These are phyloP conservation scores for Parapsyche elsis DNA, from an alignment of 1,140 invertebrate species.

Conservation along the genomic window DNA sequence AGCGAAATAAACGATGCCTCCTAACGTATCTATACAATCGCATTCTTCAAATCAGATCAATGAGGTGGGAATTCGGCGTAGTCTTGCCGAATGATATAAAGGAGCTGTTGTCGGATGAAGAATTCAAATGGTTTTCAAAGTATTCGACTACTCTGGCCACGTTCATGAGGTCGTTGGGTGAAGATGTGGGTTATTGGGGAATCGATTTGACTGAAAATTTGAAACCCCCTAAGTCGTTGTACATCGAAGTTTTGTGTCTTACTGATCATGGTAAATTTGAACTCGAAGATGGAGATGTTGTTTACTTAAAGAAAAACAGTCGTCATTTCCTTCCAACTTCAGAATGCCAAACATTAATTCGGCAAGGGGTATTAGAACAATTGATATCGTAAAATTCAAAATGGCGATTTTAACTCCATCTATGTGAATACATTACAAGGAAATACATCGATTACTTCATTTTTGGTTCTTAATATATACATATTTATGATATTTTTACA, in stretches of 20 bases:
- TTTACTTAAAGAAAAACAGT: conserved; percentile 91
- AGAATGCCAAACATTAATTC: conserved; percentile 91
- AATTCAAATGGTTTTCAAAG: conserved; percentile 87
- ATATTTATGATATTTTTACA: not conserved
- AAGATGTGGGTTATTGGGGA: conserved; percentile 75
- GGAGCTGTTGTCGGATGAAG: conserved; percentile 81
- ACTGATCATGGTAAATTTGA: conserved; percentile 94
- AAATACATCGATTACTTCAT: too few species aligned
- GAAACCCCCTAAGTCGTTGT: conserved; percentile 92
- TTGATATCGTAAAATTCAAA: conserved; percentile 60
- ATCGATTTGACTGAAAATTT: conserved; percentile 90
- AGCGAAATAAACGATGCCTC: conserved; percentile 90
- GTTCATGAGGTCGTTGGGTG: conserved; percentile 90
- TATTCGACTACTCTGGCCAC: conserved; percentile 88
- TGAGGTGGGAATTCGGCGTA: conserved; percentile 94
- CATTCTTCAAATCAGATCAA: conserved; percentile 79
- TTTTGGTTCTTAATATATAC: not conserved
- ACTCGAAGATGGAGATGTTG: conserved; percentile 89
- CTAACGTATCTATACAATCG: conserved; percentile 90
- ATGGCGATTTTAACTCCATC: too few species aligned
- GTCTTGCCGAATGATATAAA: conserved; percentile 88
- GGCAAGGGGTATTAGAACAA: conserved; percentile 92
- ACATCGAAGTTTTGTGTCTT: conserved; percentile 91
- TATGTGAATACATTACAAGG: too few species aligned
- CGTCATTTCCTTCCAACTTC: conserved; percentile 89